Evolutionary conservation across 2,113 vertebrate species (phyloP).

Genomic region (Lepus americanus): DNA sequence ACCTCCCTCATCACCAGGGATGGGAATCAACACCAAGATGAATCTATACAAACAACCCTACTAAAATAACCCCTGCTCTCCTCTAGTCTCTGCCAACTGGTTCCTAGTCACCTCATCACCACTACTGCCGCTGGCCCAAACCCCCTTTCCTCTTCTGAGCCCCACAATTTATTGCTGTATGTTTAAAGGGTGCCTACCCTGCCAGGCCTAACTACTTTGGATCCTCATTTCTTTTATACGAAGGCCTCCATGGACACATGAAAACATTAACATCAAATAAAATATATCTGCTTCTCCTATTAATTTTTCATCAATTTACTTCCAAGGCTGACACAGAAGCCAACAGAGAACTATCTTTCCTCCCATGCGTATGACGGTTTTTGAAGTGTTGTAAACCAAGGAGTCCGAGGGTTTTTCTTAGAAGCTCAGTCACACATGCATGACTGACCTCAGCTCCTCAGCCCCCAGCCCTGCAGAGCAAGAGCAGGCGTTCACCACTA

Average conservation of each 20-base stretch:
- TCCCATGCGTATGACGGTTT: not conserved
- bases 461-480: not conserved
- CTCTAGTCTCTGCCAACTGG: not conserved
- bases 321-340: not conserved
- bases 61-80: not conserved
- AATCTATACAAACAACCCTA: not conserved
- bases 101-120: not conserved
- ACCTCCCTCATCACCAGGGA: not conserved
- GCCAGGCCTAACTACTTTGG: not conserved
- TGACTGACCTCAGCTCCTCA: not conserved
- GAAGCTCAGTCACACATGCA: too few species aligned
- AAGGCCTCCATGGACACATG: not conserved
- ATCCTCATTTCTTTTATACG: not conserved
- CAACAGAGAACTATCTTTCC: not conserved
- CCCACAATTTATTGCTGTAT: not conserved
- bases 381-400: not conserved
- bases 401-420: not conserved
- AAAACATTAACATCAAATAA: conserved; percentile 18
- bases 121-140: not conserved
- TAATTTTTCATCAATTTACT: not conserved
- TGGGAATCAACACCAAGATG: not conserved
- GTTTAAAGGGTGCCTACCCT: not conserved
- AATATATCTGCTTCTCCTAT: not conserved
- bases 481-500: not conserved
- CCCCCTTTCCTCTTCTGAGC: not conserved